Evolutionary conservation across 2,113 vertebrate genomes (phyloP).

Genomic region (Emydocephalus ijimae): DNA sequence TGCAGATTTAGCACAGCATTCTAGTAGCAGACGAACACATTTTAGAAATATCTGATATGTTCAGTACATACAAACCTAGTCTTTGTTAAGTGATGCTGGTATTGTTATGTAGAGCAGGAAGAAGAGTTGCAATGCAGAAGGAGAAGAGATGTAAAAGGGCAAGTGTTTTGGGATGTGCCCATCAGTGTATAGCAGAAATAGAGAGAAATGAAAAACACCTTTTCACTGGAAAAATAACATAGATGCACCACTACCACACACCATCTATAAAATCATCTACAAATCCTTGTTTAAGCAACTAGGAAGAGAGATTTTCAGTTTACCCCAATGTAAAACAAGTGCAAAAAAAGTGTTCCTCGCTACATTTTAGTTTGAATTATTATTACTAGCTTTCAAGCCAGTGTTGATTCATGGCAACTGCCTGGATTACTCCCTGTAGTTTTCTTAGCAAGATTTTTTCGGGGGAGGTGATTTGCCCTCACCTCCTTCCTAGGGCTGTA

Average conservation of each 20-base stretch:
- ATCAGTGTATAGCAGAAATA: background rate
- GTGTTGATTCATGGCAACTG: too few species aligned
- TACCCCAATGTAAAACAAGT: background rate
- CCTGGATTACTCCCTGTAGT: too few species aligned
- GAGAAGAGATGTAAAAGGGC: background rate
- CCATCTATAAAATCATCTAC: background rate
- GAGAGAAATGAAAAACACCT: rapidly evolving
- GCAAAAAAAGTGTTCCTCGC: background rate
- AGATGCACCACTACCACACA: background rate
- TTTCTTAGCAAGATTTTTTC: too few species aligned
- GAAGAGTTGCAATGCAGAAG: background rate
- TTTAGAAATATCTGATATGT: background rate
- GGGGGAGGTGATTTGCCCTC: too few species aligned
- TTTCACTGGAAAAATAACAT: background rate
- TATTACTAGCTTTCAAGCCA: too few species aligned
- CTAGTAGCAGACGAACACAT: background rate
- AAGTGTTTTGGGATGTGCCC: background rate
- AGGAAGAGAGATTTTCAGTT: background rate
- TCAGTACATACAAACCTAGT: background rate
- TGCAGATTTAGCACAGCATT: background rate
- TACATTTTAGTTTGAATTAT: background rate
- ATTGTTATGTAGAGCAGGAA: background rate
- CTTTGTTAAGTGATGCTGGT: background rate
- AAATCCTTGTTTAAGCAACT: background rate
- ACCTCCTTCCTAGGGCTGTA: too few species aligned